Percentiles rank a stretch among this genome's conserved stretches.
Conservation (phyloP, 2,113 vertebrate genomes). For the Rhea pennata region DNA sequence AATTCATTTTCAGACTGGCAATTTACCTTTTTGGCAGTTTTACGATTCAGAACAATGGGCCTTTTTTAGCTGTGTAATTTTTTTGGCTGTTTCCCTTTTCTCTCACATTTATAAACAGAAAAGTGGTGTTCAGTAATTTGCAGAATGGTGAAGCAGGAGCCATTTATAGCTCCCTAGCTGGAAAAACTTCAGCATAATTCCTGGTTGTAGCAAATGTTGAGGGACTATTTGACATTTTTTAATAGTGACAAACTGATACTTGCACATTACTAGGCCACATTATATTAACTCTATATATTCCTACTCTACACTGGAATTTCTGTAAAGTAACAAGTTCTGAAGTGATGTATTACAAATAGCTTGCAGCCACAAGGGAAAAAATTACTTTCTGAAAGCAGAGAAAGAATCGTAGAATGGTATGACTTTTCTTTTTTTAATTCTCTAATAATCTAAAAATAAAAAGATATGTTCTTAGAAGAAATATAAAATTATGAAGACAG, state of each 20-base stretch:
- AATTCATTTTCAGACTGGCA: slow-evolving; percentile 66
- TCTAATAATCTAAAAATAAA: not conserved
- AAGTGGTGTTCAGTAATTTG: slow-evolving; percentile 43
- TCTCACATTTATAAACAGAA: slow-evolving; percentile 62
- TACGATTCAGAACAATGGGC: slow-evolving; percentile 72
- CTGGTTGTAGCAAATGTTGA: not conserved
- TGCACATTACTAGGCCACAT: not conserved
- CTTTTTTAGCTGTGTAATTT: slow-evolving; percentile 52
- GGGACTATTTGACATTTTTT: not conserved
- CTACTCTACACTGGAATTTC: not conserved
- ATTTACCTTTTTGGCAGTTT: slow-evolving; percentile 77
- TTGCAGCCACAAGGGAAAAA: not conserved
- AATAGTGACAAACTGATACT: not conserved
- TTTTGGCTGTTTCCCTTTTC: slow-evolving; percentile 57
- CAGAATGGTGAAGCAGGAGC: slow-evolving; percentile 25
- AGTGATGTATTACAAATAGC: not conserved
- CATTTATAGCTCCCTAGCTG: not conserved
- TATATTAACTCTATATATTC: not conserved
- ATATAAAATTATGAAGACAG: not conserved
- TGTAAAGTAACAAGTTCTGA: not conserved
- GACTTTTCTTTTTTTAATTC: not conserved
- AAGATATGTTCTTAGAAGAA: not conserved
- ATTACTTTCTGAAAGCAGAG: not conserved
- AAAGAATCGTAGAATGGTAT: not conserved
- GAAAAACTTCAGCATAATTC: not conserved